Base-by-base conservation (phyloP, 2,888 invertebrate species). In the Rhodophaea formosa region DNA sequence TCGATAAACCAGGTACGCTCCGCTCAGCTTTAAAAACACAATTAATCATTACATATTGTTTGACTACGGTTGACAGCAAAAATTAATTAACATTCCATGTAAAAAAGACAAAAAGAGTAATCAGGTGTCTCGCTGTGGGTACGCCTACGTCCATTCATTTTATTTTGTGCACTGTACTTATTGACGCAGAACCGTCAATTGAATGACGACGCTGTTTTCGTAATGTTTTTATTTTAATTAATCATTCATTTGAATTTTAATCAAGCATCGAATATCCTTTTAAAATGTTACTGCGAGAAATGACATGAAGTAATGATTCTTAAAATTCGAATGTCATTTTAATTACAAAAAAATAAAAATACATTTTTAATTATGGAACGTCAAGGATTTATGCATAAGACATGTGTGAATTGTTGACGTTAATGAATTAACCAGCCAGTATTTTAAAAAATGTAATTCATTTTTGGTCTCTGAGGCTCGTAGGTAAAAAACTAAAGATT, bases 1-100 rank as follows among this genome's bases (percentile, higher is more conserved):
- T 46, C 62, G 63, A 68, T 65, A 65, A 64, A 65, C 58, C 72
- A 68, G 67, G 68, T 75, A 71, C 66, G 69, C 67, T 68, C 68
- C 66, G 69, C 67, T 68, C 68, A 67, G 53, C 65, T 69, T 77
- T 67, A 77, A 79, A 77, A 77, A 76, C 70, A 77, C 77, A 77
- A 88, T 88, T 87, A 86, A 89, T 90, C 88, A 87, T 84, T 80
- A 79, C 75, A 79, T 82, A 84, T 84, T 86, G 84, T 88, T 85
- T 84, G 80, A 79, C 75, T 77, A 76, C 82, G 78, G 84, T 84
- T 86, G 88, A 90, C 90, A 89, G 84, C 77, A 76, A 85, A 88
- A 88, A 88, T 88, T 90, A 90, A 90, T 90, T 90, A 90, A 89
- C 80, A 88, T 90, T 88, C 89, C 87, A 66, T 77, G 75, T 83